Evolutionary conservation across 1,140 invertebrate species (phyloP).

Genomic region (Doryteuthis pealeii): DNA sequence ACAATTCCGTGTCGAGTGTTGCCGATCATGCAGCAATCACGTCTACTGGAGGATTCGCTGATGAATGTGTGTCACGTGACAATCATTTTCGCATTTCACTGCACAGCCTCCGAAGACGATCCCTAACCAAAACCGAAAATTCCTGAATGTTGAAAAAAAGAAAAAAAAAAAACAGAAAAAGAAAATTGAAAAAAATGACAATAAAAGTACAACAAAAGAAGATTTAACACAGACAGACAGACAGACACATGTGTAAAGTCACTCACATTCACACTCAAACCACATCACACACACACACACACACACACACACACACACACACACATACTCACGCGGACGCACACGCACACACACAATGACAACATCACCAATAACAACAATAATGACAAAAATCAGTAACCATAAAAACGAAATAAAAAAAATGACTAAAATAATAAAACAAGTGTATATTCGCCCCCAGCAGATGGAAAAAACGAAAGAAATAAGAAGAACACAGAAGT

Average conservation of each 20-base stretch:
- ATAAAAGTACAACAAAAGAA: neutral
- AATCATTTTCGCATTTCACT: no score
- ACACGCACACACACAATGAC: constrained; percentile 10
- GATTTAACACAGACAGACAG: neutral
- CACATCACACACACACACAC: constrained; percentile 13
- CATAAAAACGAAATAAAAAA: no score
- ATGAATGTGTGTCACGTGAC: neutral
- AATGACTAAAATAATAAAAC: no score
- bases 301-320: constrained; percentile 8
- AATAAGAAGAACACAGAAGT: neutral
- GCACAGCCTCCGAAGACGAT: no score
- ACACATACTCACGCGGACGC: constrained; percentile 7
- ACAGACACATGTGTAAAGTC: neutral
- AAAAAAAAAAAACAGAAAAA: neutral
- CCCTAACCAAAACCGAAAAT: no score
- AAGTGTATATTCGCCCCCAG: no score
- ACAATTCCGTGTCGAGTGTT: constrained; percentile 34
- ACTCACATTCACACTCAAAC: neutral
- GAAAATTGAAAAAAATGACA: neutral
- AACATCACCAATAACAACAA: no score
- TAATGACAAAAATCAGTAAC: no score
- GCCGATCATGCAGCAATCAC: constrained; percentile 23
- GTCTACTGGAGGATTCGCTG: constrained; percentile 8
- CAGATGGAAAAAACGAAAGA: no score
- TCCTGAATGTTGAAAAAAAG: neutral